Conservation (phyloP, 2,113 vertebrate species). For the Diphyllodes magnificus region DNA sequence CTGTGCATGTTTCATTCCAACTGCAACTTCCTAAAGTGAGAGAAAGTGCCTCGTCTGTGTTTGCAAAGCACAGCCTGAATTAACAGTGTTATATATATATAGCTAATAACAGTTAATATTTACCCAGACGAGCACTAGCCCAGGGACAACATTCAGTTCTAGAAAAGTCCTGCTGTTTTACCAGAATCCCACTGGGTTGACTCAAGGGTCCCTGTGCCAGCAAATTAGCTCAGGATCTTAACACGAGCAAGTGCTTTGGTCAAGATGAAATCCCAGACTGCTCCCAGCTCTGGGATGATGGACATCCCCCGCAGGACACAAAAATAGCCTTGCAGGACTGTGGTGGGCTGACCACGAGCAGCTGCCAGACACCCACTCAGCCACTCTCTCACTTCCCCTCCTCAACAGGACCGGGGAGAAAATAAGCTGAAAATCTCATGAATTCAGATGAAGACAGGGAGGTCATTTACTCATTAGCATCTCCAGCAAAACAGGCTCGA, state of each 20-base stretch:
- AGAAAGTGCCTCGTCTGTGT: neutral
- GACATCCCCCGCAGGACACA: neutral
- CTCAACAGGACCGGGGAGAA: neutral
- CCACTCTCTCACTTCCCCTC: neutral
- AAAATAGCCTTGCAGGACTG: neutral
- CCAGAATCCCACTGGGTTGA: neutral
- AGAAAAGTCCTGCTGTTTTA: neutral
- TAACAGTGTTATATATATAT: neutral
- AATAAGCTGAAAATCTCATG: neutral
- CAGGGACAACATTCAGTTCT: neutral
- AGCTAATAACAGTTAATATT: neutral
- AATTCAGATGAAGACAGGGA: neutral
- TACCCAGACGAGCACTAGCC: neutral
- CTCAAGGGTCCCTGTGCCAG: neutral
- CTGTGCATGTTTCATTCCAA: neutral
- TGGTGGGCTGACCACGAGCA: neutral
- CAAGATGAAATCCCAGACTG: neutral
- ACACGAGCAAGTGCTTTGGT: neutral
- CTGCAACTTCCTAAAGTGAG: neutral
- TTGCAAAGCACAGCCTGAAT: neutral
- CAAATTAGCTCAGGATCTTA: neutral
- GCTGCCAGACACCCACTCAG: neutral
- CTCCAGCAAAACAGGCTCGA: neutral
- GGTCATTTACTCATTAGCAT: neutral
- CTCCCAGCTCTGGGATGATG: neutral